Percentiles rank a stretch among this genome's conserved stretches.
Conservation (phyloP, 2,797 vertebrate species). For the Toxotes lorentzi region DNA sequence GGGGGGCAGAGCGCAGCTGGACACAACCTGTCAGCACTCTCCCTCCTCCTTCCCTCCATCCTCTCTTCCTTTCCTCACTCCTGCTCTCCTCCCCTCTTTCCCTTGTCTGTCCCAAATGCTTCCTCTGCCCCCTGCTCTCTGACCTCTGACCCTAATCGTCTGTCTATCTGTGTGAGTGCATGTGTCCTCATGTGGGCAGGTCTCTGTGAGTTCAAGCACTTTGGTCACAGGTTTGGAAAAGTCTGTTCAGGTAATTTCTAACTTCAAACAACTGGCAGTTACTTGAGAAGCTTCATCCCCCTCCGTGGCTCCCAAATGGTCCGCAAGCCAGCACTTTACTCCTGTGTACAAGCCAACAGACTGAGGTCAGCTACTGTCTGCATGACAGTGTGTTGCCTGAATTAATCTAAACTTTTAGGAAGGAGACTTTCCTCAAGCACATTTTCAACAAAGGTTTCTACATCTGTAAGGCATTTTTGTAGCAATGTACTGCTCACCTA, state of each 20-base stretch:
- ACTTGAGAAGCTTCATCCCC: constrained; percentile 45
- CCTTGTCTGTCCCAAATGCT: constrained; percentile 75
- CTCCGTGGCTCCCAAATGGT: constrained; percentile 48
- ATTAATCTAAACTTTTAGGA: background rate
- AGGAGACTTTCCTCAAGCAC: background rate
- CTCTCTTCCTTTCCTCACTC: constrained; percentile 72
- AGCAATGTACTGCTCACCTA: background rate
- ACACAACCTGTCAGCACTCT: constrained; percentile 77
- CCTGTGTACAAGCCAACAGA: constrained; percentile 13
- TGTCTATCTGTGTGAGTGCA: constrained; percentile 39
- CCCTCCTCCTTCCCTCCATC: constrained; percentile 48
- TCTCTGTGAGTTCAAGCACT: constrained; percentile 45
- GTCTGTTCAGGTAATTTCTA: constrained; percentile 33
- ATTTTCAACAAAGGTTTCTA: background rate
- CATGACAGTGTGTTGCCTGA: background rate
- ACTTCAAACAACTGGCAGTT: constrained; percentile 41
- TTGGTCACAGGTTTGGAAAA: constrained; percentile 33
- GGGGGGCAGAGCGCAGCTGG: constrained; percentile 73
- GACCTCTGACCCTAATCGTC: constrained; percentile 75
- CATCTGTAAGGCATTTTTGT: background rate
- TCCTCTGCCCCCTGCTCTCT: constrained; percentile 82
- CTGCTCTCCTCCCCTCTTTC: constrained; percentile 40
- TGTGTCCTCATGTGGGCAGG: constrained; percentile 37
- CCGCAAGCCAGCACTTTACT: constrained; percentile 31
- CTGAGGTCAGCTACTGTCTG: constrained; percentile 34